Conservation (phyloP, 2,797 vertebrate species). For the Trachurus trachurus region DNA sequence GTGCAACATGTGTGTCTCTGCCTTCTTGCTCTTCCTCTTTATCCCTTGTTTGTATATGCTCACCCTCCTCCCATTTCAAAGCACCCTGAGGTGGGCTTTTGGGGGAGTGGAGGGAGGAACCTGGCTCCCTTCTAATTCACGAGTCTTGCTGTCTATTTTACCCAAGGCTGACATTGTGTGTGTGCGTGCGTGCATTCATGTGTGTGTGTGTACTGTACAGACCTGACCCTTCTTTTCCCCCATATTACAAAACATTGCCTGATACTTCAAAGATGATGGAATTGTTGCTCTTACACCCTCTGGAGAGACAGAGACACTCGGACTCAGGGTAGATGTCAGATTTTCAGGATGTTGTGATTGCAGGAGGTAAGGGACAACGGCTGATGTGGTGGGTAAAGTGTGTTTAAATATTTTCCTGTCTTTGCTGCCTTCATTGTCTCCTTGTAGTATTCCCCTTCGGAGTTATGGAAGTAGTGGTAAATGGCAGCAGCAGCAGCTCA, state of each 20-base stretch:
- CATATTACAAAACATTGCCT: constrained; percentile 44
- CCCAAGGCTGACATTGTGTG: constrained; percentile 36
- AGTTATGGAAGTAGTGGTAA: constrained; percentile 20
- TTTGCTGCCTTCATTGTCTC: constrained; percentile 38
- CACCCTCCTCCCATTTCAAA: constrained; percentile 79
- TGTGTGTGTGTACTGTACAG: no score
- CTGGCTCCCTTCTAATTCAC: constrained; percentile 50
- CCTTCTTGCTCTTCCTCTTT: constrained; percentile 52
- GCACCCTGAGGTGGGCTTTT: constrained; percentile 64
- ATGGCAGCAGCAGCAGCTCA: no score
- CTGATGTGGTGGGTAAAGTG: neutral
- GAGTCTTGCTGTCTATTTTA: constrained; percentile 58
- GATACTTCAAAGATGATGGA: constrained; percentile 64
- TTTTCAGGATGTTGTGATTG: constrained; percentile 71
- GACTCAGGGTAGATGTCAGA: constrained; percentile 34
- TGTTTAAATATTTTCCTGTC: constrained; percentile 46
- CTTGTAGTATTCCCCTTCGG: neutral
- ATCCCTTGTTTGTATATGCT: constrained; percentile 76
- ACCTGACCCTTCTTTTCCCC: constrained; percentile 33
- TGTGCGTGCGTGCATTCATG: constrained; percentile 38
- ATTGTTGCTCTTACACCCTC: constrained; percentile 64
- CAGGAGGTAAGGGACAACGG: constrained; percentile 18
- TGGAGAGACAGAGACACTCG: no score
- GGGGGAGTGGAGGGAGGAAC: constrained; percentile 63
- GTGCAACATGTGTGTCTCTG: constrained; percentile 43